Evolutionary conservation across 2,797 vertebrate species (phyloP).

Genomic region (Sarcoramphus papa): DNA sequence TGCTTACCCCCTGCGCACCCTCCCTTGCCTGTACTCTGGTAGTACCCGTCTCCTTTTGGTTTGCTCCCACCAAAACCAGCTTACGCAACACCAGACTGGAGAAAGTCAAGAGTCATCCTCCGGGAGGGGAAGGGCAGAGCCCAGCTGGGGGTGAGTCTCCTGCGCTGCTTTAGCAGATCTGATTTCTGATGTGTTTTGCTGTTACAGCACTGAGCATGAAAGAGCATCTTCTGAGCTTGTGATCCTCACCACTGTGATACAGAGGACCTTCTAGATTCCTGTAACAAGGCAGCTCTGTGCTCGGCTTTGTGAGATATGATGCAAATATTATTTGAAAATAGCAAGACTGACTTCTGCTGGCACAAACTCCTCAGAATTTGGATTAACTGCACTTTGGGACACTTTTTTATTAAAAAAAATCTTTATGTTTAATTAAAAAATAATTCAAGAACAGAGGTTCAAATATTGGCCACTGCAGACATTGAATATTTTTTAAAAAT

Average conservation of each 20-base stretch:
- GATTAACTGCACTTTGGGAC: background rate
- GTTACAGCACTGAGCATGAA: background rate
- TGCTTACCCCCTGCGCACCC: background rate
- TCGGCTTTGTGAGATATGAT: background rate
- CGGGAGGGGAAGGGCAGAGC: background rate
- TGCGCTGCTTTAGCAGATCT: background rate
- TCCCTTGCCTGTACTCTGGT: background rate
- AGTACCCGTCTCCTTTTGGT: background rate
- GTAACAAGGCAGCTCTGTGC: background rate
- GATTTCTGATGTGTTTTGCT: background rate
- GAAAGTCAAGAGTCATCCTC: rapidly evolving
- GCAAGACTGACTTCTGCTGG: background rate
- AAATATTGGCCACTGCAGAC: background rate
- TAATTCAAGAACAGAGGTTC: background rate
- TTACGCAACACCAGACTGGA: background rate
- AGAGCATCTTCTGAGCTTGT: background rate
- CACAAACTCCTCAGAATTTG: background rate
- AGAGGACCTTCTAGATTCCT: background rate
- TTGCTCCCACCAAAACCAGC: background rate
- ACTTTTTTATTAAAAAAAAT: background rate
- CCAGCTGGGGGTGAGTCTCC: background rate
- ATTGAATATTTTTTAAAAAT: background rate
- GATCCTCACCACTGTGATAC: background rate
- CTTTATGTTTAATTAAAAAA: background rate
- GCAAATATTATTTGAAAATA: background rate